These are phyloP conservation scores for Agrotis ipsilon DNA, from an alignment of 2,888 invertebrate genomes.

Conservation along the genomic window DNA sequence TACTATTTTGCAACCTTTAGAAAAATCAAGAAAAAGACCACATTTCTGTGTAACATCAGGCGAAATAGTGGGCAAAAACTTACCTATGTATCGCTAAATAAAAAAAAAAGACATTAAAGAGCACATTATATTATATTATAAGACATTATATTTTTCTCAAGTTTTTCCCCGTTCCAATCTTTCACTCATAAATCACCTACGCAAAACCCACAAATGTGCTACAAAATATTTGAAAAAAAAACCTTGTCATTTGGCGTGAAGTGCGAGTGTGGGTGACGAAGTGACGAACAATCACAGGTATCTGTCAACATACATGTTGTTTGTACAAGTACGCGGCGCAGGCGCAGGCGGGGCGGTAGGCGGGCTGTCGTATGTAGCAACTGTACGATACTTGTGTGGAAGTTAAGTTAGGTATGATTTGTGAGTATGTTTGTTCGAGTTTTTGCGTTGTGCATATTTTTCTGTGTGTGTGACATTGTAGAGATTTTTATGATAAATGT, in stretches of 20 bases:
- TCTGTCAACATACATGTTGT: constrained; percentile 74
- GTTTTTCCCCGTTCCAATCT: not conserved
- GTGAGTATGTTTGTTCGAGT: constrained; percentile 5
- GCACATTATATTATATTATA: too few relatives aligned
- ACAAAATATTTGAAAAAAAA: constrained; percentile 25
- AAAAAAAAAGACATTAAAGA: too few relatives aligned
- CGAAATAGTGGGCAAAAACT: not conserved
- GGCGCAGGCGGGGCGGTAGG: constrained; percentile 77
- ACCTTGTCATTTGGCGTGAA: constrained; percentile 29
- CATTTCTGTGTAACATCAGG: too few relatives aligned
- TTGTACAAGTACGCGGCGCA: constrained; percentile 75
- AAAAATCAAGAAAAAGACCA: too few relatives aligned
- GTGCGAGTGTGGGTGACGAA: constrained; percentile 52
- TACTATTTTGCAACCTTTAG: too few relatives aligned
- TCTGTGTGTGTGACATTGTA: not conserved
- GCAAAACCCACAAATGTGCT: constrained; percentile 3
- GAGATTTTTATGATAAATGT: not conserved
- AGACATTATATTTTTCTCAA: too few relatives aligned
- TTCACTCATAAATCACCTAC: not conserved
- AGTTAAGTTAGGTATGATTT: constrained; percentile 26
- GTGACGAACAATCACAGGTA: constrained; percentile 65
- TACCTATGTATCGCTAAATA: too few relatives aligned
- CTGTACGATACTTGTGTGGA: constrained; percentile 34
- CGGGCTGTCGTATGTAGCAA: constrained; percentile 62
- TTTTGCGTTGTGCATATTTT: not conserved